These are phyloP conservation scores for Ophion slaviceki DNA, from an alignment of 2,888 invertebrate species.

Conservation along the genomic window DNA sequence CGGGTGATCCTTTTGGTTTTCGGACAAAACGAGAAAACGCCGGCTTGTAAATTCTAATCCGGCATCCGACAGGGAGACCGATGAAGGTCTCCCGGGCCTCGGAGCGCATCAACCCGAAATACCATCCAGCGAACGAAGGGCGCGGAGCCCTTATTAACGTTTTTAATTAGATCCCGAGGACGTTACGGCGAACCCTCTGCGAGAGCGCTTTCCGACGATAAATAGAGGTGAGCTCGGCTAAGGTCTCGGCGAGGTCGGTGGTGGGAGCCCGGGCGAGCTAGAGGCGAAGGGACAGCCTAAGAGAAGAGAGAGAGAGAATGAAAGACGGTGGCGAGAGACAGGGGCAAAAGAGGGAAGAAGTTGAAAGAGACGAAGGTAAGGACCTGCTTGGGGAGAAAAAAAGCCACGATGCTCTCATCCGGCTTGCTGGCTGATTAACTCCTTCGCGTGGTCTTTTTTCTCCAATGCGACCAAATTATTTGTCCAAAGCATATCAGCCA, in stretches of 20 bases:
- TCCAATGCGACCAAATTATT: conserved; percentile 74
- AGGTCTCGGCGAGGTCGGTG: conserved; percentile 38
- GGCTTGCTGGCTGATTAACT: conserved; percentile 72
- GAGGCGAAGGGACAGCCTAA: conserved; percentile 24
- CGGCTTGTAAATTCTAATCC: conserved; percentile 48
- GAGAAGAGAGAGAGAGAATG: conserved; percentile 10
- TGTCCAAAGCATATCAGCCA: conserved; percentile 16
- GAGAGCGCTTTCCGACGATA: conserved; percentile 42
- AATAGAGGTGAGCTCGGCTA: conserved; percentile 56
- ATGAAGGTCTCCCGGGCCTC: conserved; percentile 26
- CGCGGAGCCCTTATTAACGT: conserved; percentile 57
- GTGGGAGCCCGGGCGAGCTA: conserved; percentile 16
- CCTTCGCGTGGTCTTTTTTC: conserved; percentile 62
- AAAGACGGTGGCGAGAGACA: neutral
- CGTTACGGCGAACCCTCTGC: conserved; percentile 23
- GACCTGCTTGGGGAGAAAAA: conserved; percentile 24
- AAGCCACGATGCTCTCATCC: conserved; percentile 23
- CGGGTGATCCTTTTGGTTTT: conserved; percentile 6
- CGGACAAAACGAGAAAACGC: conserved; percentile 27
- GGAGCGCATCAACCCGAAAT: conserved; percentile 29
- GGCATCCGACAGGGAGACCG: conserved; percentile 17
- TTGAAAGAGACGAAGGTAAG: conserved; percentile 5
- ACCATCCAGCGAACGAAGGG: conserved; percentile 38
- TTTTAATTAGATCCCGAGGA: conserved; percentile 61
- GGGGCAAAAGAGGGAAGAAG: neutral